These are phyloP conservation scores for Opisthocomus hoazin DNA, from an alignment of 2,113 vertebrate genomes.

Conservation along the genomic window DNA sequence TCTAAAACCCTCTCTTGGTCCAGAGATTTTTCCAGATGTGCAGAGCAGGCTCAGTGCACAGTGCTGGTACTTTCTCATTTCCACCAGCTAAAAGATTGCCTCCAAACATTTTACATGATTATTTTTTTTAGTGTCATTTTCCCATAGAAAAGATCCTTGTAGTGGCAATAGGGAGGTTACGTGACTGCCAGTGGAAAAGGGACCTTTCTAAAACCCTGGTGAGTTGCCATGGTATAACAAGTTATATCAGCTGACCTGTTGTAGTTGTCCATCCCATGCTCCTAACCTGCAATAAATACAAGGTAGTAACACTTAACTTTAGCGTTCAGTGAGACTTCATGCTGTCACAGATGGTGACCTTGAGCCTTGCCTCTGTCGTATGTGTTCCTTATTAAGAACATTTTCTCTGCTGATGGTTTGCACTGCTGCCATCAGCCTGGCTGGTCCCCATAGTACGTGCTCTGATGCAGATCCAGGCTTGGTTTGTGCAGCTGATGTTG, in stretches of 20 bases:
- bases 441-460: neutral
- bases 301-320: neutral
- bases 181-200: neutral
- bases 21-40: neutral
- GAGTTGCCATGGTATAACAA: neutral
- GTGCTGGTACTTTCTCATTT: neutral
- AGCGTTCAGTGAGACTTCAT: neutral
- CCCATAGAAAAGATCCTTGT: neutral
- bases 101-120: neutral
- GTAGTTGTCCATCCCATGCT: neutral
- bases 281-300: neutral
- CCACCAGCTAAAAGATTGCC: neutral
- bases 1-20: neutral
- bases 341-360: neutral
- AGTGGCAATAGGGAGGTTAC: neutral
- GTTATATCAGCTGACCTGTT: neutral
- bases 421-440: neutral
- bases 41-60: neutral
- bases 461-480: neutral
- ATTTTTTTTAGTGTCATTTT: neutral
- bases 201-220: neutral
- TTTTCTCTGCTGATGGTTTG: neutral
- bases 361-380: neutral
- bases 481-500: neutral
- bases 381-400: neutral